Conservation (phyloP, 2,888 invertebrate species). For the Imbricaverruca yamaguchii region DNA sequence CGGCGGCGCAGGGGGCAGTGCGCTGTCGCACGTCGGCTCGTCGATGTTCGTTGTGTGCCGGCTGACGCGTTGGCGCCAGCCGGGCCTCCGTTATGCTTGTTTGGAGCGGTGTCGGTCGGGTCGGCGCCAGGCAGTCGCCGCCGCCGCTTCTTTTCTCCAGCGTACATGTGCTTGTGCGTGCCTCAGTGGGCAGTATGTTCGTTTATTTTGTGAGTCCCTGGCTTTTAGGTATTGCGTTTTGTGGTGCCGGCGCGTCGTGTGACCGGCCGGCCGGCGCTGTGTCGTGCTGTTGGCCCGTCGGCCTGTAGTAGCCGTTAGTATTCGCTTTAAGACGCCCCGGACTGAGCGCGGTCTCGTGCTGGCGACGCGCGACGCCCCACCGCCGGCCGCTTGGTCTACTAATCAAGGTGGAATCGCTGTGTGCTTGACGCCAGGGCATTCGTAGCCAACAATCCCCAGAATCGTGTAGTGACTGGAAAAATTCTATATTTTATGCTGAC, state of each 20-base stretch:
- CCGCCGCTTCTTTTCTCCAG: neutral
- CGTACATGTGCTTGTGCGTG: neutral
- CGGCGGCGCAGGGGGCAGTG: neutral
- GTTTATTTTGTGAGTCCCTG: constrained; percentile 3
- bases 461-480: neutral
- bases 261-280: neutral
- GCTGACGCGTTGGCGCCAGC: neutral
- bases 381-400: neutral
- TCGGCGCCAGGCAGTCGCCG: neutral
- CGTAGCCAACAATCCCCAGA: neutral
- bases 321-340: neutral
- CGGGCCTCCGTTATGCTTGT: neutral
- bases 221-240: neutral
- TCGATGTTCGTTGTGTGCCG: constrained; percentile 1
- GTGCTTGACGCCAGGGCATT: neutral
- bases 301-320: neutral
- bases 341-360: neutral
- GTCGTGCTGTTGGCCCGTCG: neutral
- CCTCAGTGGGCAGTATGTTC: neutral
- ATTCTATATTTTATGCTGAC: constrained; percentile 5
- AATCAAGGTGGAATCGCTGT: neutral
- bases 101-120: neutral
- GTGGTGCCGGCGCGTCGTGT: neutral
- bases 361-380: neutral
- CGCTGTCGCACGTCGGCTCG: neutral